These are phyloP conservation scores for Dendroctonus valens DNA, from an alignment of 1,140 invertebrate genomes.

Conservation along the genomic window DNA sequence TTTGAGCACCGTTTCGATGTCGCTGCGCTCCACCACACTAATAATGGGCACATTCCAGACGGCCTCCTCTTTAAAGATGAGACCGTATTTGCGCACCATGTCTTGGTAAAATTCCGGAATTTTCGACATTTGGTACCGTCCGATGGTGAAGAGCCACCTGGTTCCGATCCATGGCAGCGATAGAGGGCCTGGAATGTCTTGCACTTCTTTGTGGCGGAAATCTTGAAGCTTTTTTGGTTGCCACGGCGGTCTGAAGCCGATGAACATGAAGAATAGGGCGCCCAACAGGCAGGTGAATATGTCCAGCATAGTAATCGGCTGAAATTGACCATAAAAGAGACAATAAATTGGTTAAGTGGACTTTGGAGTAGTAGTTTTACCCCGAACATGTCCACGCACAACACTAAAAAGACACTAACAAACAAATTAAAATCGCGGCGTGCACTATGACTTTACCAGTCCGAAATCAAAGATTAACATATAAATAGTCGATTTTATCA, in stretches of 20 bases:
- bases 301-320: slow-evolving; percentile 10
- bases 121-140: slow-evolving; percentile 69
- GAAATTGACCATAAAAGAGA: too few relatives aligned
- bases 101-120: slow-evolving; percentile 78
- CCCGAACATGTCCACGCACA: too few relatives aligned
- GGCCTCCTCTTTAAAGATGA: slow-evolving; percentile 74
- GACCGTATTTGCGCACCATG: slow-evolving; percentile 70
- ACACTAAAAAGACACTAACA: too few relatives aligned
- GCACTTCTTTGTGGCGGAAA: slow-evolving; percentile 23
- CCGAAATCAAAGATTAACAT: slow-evolving; percentile 8
- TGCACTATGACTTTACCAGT: too few relatives aligned
- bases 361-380: too few relatives aligned
- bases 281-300: slow-evolving; percentile 25
- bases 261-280: slow-evolving; percentile 34
- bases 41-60: slow-evolving; percentile 73
- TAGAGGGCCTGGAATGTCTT: slow-evolving; percentile 69
- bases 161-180: slow-evolving; percentile 76
- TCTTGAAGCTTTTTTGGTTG: slow-evolving; percentile 28
- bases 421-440: too few relatives aligned
- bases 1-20: slow-evolving; percentile 76
- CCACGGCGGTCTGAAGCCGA: slow-evolving; percentile 41
- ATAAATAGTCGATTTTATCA: slow-evolving; percentile 11
- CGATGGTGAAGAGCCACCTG: slow-evolving; percentile 70
- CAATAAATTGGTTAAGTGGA: too few relatives aligned
- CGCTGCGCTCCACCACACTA: slow-evolving; percentile 69